Evolutionary conservation across 2,888 invertebrate genomes (phyloP).

Genomic region (Nesidiocoris tenuis): DNA sequence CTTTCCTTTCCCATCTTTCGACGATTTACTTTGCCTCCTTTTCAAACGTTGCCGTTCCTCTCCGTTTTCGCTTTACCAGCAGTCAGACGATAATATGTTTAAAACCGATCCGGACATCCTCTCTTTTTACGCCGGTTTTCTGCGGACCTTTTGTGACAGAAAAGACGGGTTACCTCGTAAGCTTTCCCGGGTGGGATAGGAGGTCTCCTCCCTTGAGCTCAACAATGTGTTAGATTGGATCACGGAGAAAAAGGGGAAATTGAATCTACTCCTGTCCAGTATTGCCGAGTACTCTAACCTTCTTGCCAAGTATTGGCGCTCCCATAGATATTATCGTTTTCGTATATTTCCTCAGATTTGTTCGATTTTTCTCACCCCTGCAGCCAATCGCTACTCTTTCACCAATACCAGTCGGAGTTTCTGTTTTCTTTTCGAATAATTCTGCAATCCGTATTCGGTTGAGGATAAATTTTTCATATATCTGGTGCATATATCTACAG

Average conservation of each 20-base stretch:
- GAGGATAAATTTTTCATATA: no score
- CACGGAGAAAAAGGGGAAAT: conserved; percentile 24
- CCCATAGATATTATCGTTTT: conserved; percentile 28
- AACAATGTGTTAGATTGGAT: conserved; percentile 40
- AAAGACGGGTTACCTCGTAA: background rate
- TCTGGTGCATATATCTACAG: no score
- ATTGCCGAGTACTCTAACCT: conserved; percentile 5
- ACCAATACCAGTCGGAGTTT: no score
- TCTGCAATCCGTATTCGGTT: no score
- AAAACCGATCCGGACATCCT: conserved; percentile 22
- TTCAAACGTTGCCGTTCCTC: conserved; percentile 1
- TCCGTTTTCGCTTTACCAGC: background rate
- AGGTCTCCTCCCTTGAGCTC: background rate
- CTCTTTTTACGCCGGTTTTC: conserved; percentile 7
- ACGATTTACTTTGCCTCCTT: background rate
- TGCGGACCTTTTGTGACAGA: conserved; percentile 17
- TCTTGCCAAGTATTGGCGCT: background rate
- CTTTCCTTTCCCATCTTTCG: background rate
- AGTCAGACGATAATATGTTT: conserved; percentile 38
- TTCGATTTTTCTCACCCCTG: conserved; percentile 9
- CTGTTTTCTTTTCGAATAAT: no score
- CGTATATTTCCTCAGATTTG: conserved; percentile 23
- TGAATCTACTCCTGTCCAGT: conserved; percentile 38
- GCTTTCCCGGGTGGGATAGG: background rate
- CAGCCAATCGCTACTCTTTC: background rate